phyloP scores from a whole-genome alignment of 2,888 invertebrate genomes.

The Drosophila neonasuta region DNA sequence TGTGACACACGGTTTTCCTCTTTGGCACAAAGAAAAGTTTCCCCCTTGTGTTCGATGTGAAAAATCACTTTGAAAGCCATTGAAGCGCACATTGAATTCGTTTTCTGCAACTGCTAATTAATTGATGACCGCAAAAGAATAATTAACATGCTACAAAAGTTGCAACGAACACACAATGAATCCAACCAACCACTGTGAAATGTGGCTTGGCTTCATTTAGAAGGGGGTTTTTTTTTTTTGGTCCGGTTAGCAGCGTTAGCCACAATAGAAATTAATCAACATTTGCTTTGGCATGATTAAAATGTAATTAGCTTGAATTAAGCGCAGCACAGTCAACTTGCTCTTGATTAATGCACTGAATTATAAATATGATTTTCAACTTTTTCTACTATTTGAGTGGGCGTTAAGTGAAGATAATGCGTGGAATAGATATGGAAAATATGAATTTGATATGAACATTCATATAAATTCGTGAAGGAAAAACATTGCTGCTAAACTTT shows the following conservation, averaged over 20 bases:
- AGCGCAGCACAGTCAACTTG: constrained; percentile 29
- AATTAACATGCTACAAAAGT: constrained; percentile 43
- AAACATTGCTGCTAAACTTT: no score
- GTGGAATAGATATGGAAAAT: no score
- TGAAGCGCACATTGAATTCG: constrained; percentile 45
- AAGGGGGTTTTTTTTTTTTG: background rate
- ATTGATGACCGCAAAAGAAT: constrained; percentile 51
- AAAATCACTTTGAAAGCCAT: constrained; percentile 50
- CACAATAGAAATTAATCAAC: constrained; percentile 54
- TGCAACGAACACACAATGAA: constrained; percentile 19
- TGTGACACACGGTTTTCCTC: constrained; percentile 8
- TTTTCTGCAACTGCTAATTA: constrained; percentile 55
- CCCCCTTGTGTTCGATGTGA: constrained; percentile 19
- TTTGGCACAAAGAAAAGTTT: constrained; percentile 4
- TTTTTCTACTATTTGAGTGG: background rate
- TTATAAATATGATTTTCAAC: background rate
- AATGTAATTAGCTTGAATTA: constrained; percentile 53
- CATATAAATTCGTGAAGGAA: no score
- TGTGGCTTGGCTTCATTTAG: background rate
- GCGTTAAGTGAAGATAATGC: background rate
- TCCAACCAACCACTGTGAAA: background rate
- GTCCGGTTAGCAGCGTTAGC: background rate
- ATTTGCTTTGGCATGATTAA: constrained; percentile 43
- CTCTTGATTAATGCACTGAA: constrained; percentile 35
- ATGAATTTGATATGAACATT: no score